A percentile compares a stretch with the other conserved stretches of the same genome.
Evolutionary conservation across 2,888 invertebrate genomes (phyloP).

Genomic region (Amaurobius ferox): DNA sequence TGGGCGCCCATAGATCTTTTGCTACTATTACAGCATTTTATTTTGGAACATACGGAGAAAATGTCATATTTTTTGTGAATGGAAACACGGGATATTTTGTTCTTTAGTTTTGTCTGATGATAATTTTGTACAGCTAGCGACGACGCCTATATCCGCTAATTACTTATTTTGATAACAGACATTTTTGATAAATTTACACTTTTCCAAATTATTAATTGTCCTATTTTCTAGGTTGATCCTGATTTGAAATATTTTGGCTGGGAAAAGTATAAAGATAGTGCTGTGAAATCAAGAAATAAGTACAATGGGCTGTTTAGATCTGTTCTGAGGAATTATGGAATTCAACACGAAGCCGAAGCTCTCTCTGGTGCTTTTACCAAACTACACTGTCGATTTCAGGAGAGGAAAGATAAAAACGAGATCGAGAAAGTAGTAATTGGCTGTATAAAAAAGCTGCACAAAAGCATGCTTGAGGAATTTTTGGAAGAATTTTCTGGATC

Average conservation of each 20-base stretch:
- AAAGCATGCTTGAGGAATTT: constrained; percentile 52
- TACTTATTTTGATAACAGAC: too few species aligned
- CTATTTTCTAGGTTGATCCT: constrained; percentile 64
- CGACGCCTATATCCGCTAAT: too few species aligned
- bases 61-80: too few species aligned
- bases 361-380: constrained; percentile 68
- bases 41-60: too few species aligned
- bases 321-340: constrained; percentile 69
- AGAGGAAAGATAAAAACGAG: constrained; percentile 51
- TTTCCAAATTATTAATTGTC: too few species aligned
- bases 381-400: constrained; percentile 52
- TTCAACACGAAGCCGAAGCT: constrained; percentile 68
- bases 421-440: constrained; percentile 51
- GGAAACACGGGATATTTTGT: too few species aligned
- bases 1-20: too few species aligned
- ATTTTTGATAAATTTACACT: too few species aligned
- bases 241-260: constrained; percentile 67
- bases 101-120: too few species aligned
- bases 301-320: constrained; percentile 48
- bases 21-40: too few species aligned
- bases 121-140: too few species aligned
- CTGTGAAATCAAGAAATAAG: constrained; percentile 48
- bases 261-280: constrained; percentile 65
- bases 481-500: constrained; percentile 33
- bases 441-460: constrained; percentile 37